A percentile compares a stretch with the other conserved stretches of the same genome.
Conservation (phyloP, 2,113 vertebrate species). For the Labeo catla region DNA sequence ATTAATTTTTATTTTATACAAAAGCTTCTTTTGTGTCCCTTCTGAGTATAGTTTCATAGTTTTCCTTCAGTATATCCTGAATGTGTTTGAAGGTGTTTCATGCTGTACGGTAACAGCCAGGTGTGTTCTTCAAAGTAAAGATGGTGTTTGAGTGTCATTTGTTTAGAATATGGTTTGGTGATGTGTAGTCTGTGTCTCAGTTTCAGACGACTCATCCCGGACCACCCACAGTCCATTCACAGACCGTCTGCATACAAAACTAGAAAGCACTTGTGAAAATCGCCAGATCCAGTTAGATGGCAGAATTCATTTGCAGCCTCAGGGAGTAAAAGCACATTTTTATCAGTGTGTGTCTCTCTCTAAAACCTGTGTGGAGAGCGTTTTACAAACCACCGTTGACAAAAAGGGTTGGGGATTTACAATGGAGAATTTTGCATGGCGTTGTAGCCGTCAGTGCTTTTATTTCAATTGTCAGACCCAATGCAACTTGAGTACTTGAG, state of each 20-base stretch:
- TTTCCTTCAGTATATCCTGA: background rate
- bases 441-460: too few species aligned
- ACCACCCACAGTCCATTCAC: background rate
- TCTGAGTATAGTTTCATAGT: background rate
- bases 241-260: background rate
- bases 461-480: too few species aligned
- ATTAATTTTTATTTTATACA: background rate
- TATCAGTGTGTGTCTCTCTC: too few species aligned
- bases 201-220: background rate
- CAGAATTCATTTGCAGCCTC: background rate
- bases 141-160: background rate
- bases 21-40: background rate
- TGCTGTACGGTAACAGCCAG: background rate
- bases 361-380: too few species aligned
- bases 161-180: background rate
- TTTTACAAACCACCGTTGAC: too few species aligned
- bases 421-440: too few species aligned
- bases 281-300: background rate
- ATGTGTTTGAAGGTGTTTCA: background rate
- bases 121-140: background rate
- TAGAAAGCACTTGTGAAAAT: background rate
- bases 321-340: too few species aligned
- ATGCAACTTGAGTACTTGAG: too few species aligned
- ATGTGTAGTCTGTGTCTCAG: constrained; percentile 8
- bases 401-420: too few species aligned